phyloP scores from a whole-genome alignment of 1,140 invertebrate species.

The Chymomyza costata region DNA sequence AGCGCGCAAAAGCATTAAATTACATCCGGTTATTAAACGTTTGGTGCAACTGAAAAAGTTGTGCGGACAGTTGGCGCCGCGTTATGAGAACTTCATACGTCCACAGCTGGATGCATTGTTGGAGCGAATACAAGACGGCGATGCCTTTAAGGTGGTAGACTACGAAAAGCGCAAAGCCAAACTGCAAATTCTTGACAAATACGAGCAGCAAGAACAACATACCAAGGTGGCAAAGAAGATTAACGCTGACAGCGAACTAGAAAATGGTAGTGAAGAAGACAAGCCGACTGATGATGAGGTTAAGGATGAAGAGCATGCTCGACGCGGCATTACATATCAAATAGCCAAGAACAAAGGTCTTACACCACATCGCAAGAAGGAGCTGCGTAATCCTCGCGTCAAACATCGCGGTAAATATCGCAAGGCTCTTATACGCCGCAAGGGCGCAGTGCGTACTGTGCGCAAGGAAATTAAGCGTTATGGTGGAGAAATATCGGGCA shows the following conservation, averaged over 20 bases:
- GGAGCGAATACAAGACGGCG: slow-evolving; percentile 76
- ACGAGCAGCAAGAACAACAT: slow-evolving; percentile 36
- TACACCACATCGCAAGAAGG: slow-evolving; percentile 91
- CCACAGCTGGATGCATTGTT: slow-evolving; percentile 81
- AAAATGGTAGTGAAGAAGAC: slow-evolving; percentile 61
- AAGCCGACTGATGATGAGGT: slow-evolving; percentile 63
- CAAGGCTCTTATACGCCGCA: slow-evolving; percentile 92
- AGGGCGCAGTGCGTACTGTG: slow-evolving; percentile 89
- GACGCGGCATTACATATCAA: slow-evolving; percentile 92
- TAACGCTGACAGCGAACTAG: slow-evolving; percentile 75
- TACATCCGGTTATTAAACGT: slow-evolving; percentile 90
- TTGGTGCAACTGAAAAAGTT: slow-evolving; percentile 87
- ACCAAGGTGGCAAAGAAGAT: slow-evolving; percentile 8
- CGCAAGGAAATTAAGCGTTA: slow-evolving; percentile 88
- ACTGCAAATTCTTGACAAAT: slow-evolving; percentile 67
- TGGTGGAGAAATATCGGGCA: slow-evolving; percentile 93
- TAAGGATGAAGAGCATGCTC: slow-evolving; percentile 74
- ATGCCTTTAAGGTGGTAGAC: slow-evolving; percentile 74
- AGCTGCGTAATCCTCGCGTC: slow-evolving; percentile 93
- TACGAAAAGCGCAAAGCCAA: slow-evolving; percentile 60
- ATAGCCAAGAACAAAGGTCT: slow-evolving; percentile 97
- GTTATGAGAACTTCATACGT: slow-evolving; percentile 76
- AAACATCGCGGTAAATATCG: slow-evolving; percentile 93
- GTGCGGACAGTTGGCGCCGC: slow-evolving; percentile 81
- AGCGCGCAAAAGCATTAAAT: slow-evolving; percentile 81